phyloP scores from a whole-genome alignment of 2,888 invertebrate species.

The Lymantria dispar region DNA sequence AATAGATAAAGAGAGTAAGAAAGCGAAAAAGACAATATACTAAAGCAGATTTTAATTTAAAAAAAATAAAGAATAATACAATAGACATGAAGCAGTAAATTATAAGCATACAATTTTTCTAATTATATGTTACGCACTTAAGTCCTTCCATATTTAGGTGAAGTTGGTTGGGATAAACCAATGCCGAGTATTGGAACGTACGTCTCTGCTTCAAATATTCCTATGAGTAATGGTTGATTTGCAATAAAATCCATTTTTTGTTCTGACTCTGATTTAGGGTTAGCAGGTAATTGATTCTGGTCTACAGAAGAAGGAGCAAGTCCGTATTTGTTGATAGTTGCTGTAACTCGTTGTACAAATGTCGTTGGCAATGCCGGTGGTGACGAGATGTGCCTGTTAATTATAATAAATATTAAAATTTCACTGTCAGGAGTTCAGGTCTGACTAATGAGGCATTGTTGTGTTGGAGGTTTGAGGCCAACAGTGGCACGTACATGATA shows the following conservation, averaged over 20 bases:
- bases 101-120: background rate
- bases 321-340: slow-evolving; percentile 19
- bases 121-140: background rate
- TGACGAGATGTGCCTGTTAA: slow-evolving; percentile 32
- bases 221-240: slow-evolving; percentile 15
- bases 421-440: no score
- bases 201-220: slow-evolving; percentile 20
- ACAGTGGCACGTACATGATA: background rate
- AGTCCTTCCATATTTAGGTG: background rate
- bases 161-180: slow-evolving; percentile 12
- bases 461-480: background rate
- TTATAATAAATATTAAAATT: no score
- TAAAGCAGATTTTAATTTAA: no score
- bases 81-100: no score
- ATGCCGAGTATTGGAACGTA: slow-evolving; percentile 5
- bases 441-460: no score
- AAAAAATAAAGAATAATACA: no score
- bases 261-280: slow-evolving; percentile 3
- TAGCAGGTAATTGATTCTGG: background rate
- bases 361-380: slow-evolving; percentile 29
- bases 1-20: no score
- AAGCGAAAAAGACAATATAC: no score
- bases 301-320: slow-evolving; percentile 6
- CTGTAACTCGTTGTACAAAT: slow-evolving; percentile 24
- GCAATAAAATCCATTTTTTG: slow-evolving; percentile 11